These are phyloP conservation scores for Aspidiotus rigidus DNA, from an alignment of 2,888 invertebrate species.

Conservation along the genomic window DNA sequence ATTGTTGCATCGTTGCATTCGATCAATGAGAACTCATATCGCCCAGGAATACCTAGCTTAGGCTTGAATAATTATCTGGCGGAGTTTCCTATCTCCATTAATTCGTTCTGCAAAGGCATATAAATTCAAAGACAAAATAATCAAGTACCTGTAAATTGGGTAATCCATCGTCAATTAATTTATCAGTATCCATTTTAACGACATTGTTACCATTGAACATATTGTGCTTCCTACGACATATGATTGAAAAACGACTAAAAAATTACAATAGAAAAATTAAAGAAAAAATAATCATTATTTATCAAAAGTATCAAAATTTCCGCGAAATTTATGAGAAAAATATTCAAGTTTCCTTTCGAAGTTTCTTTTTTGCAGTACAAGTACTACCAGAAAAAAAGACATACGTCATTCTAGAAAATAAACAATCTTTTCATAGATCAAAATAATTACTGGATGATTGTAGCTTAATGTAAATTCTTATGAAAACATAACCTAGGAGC, in stretches of 20 bases:
- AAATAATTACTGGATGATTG: too few species aligned
- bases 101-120: too few species aligned
- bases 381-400: conserved; percentile 31
- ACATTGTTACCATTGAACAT: conserved; percentile 18
- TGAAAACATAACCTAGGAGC: too few species aligned
- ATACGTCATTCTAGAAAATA: conserved; percentile 30
- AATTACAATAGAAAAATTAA: conserved; percentile 15
- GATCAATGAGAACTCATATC: too few species aligned
- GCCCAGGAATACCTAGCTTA: too few species aligned
- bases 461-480: too few species aligned
- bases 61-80: too few species aligned
- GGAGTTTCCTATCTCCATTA: too few species aligned
- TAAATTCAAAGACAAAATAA: too few species aligned
- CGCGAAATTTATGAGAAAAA: conserved; percentile 4
- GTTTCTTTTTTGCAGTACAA: conserved; percentile 8
- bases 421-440: not conserved
- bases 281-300: conserved; percentile 10
- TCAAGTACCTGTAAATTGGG: conserved; percentile 55
- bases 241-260: conserved; percentile 6
- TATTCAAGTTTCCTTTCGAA: conserved; percentile 23
- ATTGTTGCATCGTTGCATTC: too few species aligned
- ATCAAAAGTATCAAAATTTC: conserved; percentile 28
- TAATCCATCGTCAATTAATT: conserved; percentile 63
- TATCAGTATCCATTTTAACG: conserved; percentile 73
- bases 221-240: conserved; percentile 8